Percentiles rank a stretch among this genome's conserved stretches.
phyloP scores from a whole-genome alignment of 2,797 vertebrate genomes.

The Nyctalus aviator region DNA sequence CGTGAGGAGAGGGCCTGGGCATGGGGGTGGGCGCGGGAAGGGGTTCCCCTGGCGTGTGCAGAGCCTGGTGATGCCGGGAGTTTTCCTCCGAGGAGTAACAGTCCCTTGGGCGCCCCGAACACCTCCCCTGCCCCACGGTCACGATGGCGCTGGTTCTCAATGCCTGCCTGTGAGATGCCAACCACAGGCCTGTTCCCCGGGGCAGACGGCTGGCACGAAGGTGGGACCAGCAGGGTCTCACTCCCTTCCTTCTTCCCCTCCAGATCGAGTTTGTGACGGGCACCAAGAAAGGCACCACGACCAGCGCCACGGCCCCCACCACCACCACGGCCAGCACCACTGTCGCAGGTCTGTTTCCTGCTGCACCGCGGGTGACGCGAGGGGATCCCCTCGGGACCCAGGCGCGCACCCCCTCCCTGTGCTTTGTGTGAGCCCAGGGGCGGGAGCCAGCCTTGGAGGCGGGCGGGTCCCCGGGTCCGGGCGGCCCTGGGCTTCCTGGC shows the following conservation, averaged over 20 bases:
- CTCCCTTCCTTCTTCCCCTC: conserved; percentile 24
- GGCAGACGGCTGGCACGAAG: neutral
- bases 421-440: neutral
- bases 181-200: neutral
- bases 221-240: neutral
- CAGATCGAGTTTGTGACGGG: conserved; percentile 99
- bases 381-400: neutral
- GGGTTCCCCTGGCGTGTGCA: neutral
- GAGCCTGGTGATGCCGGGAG: neutral
- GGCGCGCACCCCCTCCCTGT: neutral
- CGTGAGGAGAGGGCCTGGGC: conserved; percentile 64
- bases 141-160: neutral
- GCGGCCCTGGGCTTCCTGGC: neutral
- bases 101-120: neutral
- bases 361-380: fast-evolving
- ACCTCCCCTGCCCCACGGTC: neutral
- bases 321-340: conserved; percentile 93
- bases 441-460: neutral
- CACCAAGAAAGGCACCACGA: conserved; percentile 96
- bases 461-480: fast-evolving
- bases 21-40: neutral
- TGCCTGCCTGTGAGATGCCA: conserved; percentile 1
- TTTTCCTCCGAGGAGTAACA: neutral
- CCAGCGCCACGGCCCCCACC: conserved; percentile 91
- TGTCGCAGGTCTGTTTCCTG: conserved; percentile 88